Base-by-base conservation (phyloP, 2,888 invertebrate genomes). In the Lycaena phlaeas region DNA sequence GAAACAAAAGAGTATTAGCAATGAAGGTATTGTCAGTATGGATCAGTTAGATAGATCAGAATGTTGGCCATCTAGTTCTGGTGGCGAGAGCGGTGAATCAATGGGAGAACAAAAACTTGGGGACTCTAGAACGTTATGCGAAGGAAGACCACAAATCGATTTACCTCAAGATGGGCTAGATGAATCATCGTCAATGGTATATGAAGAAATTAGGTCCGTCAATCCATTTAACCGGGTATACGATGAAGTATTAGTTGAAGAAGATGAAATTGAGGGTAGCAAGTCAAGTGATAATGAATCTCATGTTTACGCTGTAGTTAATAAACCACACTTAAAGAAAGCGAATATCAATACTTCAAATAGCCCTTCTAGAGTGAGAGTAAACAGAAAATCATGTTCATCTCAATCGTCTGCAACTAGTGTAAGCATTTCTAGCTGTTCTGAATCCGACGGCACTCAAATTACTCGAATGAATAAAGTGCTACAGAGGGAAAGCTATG, bases 1-100 rank as follows among this genome's bases (percentile, higher is more conserved):
- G 87, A 94, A 95, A 69, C 95, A 95, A 64, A 94, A 94, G 68
- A 94, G 93, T 66, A 89, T 89, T 78, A 92, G 93, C 51, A 90
- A 90, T 41, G 93, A 93, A 67, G 90, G 90, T 42, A 90, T 89
- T 54, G 86, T 88, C 54, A 88, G 89, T 40, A 89, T 92, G 85
- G 93, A 93, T 66, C 92, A 93, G 51, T 88, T 93, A 29, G 82
- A 84, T 47, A 63, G 77, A 50, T 92, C 92, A 1, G 90, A 93
- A 54, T 92, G 92, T 61, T 93, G 93, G 93, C 92, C 92, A 2
- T 88, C 86, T 12, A 88, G 88, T 52, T 86, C 86, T 42, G 89
- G 89, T 46, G 88, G 88, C 28, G 87, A 87, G 53, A 89, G 88
- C 48, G 88, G 86, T 31, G 87, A 87, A 51, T 86, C 85, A 2